Conservation (phyloP, 1,140 invertebrate genomes). For the Drosophila tropicalis region DNA sequence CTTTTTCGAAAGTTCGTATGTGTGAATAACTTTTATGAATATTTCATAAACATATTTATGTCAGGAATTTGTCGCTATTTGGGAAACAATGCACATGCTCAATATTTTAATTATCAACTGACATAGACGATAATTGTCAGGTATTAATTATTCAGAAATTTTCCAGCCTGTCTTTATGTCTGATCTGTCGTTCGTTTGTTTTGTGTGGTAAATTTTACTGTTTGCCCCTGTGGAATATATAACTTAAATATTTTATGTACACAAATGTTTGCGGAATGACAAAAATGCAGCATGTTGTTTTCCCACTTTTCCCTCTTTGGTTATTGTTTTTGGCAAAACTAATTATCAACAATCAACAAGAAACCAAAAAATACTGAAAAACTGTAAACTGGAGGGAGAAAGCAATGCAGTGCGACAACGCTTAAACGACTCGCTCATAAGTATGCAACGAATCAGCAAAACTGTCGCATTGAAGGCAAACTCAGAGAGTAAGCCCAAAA, state of each 20-base stretch:
- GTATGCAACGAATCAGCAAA: conserved; percentile 14
- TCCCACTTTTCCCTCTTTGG: neutral
- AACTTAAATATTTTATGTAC: conserved; percentile 56
- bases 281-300: conserved; percentile 22
- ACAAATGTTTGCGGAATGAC: conserved; percentile 53
- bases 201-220: conserved; percentile 24
- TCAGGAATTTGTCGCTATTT: conserved; percentile 22
- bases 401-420: neutral
- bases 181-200: neutral
- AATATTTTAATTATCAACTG: conserved; percentile 62
- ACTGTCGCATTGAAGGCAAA: conserved; percentile 5
- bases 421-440: neutral
- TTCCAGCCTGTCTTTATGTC: conserved; percentile 8
- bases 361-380: conserved; percentile 11
- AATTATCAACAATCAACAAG: conserved; percentile 61
- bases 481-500: conserved; percentile 7
- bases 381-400: neutral
- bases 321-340: conserved; percentile 38
- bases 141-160: conserved; percentile 65
- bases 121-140: conserved; percentile 63
- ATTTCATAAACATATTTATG: conserved; percentile 61
- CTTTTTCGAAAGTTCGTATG: conserved; percentile 21
- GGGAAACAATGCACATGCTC: conserved; percentile 39
- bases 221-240: conserved; percentile 43
- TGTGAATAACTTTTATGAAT: conserved; percentile 62